phyloP scores from a whole-genome alignment of 2,797 vertebrate genomes.

The Macropus fuliginosus region DNA sequence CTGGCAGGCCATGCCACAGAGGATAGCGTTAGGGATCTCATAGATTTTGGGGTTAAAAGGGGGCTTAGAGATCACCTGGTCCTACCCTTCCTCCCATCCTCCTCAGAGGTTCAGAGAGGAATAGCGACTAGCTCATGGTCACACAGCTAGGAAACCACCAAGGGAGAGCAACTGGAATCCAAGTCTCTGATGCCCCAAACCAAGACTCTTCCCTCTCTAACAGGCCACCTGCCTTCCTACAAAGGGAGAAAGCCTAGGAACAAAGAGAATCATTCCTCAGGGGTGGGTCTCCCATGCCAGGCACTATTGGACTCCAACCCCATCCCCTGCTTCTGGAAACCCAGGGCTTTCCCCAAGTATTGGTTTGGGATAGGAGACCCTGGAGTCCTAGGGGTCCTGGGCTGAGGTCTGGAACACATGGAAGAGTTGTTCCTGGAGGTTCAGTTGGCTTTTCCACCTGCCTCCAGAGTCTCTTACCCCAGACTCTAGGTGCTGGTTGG shows the following conservation, averaged over 20 bases:
- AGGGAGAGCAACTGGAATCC: not conserved
- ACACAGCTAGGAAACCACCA: not conserved
- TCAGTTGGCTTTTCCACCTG: rapidly evolving
- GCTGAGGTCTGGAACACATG: not conserved
- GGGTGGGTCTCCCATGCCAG: not conserved
- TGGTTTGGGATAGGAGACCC: not conserved
- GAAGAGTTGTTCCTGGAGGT: not conserved
- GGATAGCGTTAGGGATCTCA: not conserved
- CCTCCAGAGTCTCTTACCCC: rapidly evolving
- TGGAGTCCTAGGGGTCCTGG: not conserved
- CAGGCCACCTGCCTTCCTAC: not conserved
- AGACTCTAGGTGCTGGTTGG: not conserved
- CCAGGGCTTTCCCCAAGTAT: not conserved
- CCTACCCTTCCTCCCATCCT: not conserved
- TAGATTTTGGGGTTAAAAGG: not conserved
- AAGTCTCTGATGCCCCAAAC: not conserved
- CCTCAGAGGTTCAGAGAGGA: not conserved
- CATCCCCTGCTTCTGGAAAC: not conserved
- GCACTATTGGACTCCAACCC: not conserved
- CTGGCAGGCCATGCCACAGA: not conserved
- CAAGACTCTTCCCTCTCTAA: not conserved
- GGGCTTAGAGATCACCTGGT: not conserved
- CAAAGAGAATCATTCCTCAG: no score
- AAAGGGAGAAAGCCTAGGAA: no score
- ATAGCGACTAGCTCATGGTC: not conserved